phyloP scores from a whole-genome alignment of 2,113 vertebrate genomes.

The Leptocoma aspasia region DNA sequence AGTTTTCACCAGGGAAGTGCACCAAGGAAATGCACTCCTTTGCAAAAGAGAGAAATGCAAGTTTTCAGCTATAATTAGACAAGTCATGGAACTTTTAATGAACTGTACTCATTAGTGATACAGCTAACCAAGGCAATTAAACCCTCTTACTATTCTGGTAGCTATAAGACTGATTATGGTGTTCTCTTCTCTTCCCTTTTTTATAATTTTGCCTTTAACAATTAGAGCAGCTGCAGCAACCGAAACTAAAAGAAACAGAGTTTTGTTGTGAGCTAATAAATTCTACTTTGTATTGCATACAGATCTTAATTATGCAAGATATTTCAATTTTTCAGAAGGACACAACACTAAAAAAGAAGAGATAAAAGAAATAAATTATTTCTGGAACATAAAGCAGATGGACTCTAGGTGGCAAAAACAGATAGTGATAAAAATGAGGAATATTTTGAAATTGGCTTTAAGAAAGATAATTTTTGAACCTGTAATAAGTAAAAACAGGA shows the following conservation, averaged over 20 bases:
- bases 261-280: background rate
- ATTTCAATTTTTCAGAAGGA: constrained; percentile 24
- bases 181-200: background rate
- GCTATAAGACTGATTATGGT: background rate
- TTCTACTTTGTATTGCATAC: background rate
- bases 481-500: background rate
- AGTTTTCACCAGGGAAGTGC: background rate
- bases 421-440: background rate
- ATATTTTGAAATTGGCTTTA: background rate
- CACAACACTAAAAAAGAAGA: background rate
- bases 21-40: background rate
- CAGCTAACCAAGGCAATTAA: background rate
- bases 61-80: background rate
- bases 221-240: constrained; percentile 32
- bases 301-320: constrained; percentile 14
- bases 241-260: background rate
- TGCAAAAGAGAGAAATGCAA: background rate
- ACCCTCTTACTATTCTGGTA: background rate
- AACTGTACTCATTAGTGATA: background rate
- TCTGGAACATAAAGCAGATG: background rate
- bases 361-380: background rate
- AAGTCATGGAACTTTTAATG: background rate
- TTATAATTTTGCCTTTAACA: constrained; percentile 8
- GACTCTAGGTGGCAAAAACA: background rate
- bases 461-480: background rate